Conservation (phyloP, 1,140 invertebrate species). For the Centruroides sculpturatus region DNA sequence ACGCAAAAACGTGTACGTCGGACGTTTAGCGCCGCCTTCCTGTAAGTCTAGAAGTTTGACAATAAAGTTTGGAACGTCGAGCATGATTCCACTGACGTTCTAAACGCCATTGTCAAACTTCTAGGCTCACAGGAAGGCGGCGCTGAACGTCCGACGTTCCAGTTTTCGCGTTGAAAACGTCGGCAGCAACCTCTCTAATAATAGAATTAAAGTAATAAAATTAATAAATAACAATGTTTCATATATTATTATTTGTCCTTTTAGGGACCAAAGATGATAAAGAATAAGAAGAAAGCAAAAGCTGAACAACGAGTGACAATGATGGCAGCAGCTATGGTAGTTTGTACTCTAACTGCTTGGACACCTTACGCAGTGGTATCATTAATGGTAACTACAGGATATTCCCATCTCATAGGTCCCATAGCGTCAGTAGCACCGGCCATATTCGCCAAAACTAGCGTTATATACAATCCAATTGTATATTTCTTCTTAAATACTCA, state of each 20-base stretch:
- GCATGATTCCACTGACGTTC: too few species aligned
- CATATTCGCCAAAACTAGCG: conserved; percentile 59
- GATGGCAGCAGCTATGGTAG: conserved; percentile 53
- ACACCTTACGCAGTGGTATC: conserved; percentile 56
- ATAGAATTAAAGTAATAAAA: too few species aligned
- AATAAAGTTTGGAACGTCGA: too few species aligned
- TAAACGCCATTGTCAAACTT: too few species aligned
- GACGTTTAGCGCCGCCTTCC: too few species aligned
- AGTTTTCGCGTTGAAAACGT: too few species aligned
- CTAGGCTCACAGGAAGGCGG: too few species aligned
- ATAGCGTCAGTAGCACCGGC: conserved; percentile 50
- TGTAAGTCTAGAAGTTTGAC: too few species aligned
- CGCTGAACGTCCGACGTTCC: too few species aligned
- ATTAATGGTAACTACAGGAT: conserved; percentile 36
- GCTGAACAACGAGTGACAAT: conserved; percentile 43
- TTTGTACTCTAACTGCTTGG: conserved; percentile 57
- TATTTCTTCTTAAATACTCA: conserved; percentile 59
- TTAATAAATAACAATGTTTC: too few species aligned
- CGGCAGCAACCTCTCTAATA: too few species aligned
- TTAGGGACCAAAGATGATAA: conserved; percentile 28
- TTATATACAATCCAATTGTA: conserved; percentile 66
- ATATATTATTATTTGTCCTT: background rate
- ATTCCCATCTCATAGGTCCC: conserved; percentile 30
- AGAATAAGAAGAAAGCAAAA: conserved; percentile 37
- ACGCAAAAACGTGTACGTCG: too few species aligned